Evolutionary conservation across 2,797 vertebrate species (phyloP).

Genomic region (Bradypus variegatus): DNA sequence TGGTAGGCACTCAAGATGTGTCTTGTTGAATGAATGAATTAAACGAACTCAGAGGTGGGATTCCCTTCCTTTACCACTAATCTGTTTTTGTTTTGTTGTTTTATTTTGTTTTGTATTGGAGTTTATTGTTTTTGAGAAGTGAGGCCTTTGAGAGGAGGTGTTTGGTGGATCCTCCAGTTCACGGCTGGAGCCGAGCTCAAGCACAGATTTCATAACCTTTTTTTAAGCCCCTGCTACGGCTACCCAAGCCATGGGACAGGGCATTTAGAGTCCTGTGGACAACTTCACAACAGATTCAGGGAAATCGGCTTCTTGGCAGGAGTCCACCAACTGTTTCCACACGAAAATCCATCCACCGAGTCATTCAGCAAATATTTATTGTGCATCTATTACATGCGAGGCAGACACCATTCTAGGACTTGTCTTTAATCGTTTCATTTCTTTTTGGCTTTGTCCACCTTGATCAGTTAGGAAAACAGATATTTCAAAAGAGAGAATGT

Average conservation of each 20-base stretch:
- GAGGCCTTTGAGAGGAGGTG: not conserved
- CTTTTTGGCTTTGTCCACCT: not conserved
- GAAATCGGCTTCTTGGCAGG: not conserved
- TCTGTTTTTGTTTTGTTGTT: not conserved
- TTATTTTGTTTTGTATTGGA: not conserved
- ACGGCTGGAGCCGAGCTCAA: no score
- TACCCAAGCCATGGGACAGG: not conserved
- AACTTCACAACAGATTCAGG: not conserved
- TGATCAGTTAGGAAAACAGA: constrained; percentile 36
- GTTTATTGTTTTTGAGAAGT: not conserved
- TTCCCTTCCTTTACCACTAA: not conserved
- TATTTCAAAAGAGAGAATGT: constrained; percentile 27
- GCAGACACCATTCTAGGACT: not conserved
- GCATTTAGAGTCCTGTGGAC: not conserved
- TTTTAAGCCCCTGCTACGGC: no score
- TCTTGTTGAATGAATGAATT: not conserved
- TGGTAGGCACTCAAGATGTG: not conserved
- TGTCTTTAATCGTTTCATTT: not conserved
- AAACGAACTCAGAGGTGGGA: not conserved
- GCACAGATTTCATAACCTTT: no score
- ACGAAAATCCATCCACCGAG: not conserved
- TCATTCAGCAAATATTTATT: not conserved
- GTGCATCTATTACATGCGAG: not conserved
- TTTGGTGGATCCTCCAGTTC: not conserved
- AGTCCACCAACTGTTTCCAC: not conserved